Base-by-base conservation (phyloP, 2,888 invertebrate species). In the Morpho helenor region DNA sequence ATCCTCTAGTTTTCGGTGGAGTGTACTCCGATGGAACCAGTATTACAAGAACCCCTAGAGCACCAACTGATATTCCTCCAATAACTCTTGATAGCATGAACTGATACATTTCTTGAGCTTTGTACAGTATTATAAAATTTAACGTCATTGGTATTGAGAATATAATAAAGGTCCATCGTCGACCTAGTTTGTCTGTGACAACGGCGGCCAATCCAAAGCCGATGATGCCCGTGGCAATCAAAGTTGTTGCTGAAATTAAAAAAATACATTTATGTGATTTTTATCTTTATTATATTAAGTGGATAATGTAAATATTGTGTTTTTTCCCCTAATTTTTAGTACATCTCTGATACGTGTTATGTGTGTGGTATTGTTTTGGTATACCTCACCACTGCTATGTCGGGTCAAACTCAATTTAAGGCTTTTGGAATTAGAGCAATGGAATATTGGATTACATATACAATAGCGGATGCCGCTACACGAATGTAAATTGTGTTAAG, bases 101-200 rank as follows among this genome's bases (percentile, higher is more conserved):
- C 7, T 46, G 43, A 0, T 42, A 50, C 47, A 57, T 56, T n/a
- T 60, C 49, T 3, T 31, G 46, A 0, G 63, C 65, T 31, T 59
- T 48, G 45, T 64, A 64, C 7, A 66, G 16, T 50, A 64, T 57
- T 8, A 66, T 40, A 63, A 62, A 68, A 7, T 52, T 64, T 2
- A 60, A 6, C 6, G 63, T 49, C 1, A 61, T 59, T 0, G 62
- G 57, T 2, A 53, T 7, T 0, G 61, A 61, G 7, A 61, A 60
- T 2, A 64, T 22, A 3, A 59, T 60, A 49, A 65, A 57, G 0
- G 60, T 23, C 52, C 52, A 53, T 40, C 60, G 43, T 43, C 64
- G 57, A 4, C 66, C 66, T 10, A 64, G 22, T 22, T 60, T 68
- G 9, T 64, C 65, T 2, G 56, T 56, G 1, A 65, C 23, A 4